phyloP scores from a whole-genome alignment of 2,797 vertebrate species.

The Gobio occitaniae region DNA sequence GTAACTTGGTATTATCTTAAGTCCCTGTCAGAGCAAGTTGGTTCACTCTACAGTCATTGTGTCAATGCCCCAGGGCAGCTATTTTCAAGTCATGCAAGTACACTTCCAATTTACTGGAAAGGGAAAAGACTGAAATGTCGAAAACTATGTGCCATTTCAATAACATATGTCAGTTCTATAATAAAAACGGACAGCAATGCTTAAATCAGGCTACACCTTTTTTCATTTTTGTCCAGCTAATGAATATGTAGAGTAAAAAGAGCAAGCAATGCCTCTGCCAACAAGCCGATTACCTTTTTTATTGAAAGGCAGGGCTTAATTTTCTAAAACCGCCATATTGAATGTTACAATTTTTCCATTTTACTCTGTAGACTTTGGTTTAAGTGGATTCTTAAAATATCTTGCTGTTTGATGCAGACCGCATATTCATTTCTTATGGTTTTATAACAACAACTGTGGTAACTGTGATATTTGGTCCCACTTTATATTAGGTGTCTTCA shows the following conservation, averaged over 20 bases:
- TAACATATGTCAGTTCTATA: conserved; percentile 2
- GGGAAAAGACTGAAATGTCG: conserved; percentile 23
- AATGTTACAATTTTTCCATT: not conserved
- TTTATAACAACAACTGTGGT: not conserved
- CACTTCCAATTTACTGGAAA: conserved; percentile 7
- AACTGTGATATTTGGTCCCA: not conserved
- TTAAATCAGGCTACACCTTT: not conserved
- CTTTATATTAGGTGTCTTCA: not conserved
- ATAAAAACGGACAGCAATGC: not conserved
- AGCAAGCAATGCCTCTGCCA: not conserved
- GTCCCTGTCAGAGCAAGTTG: conserved; percentile 6
- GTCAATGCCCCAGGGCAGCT: conserved; percentile 13
- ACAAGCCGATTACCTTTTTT: not conserved
- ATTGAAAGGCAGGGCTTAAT: not conserved
- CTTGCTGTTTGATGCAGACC: not conserved
- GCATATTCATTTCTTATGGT: not conserved
- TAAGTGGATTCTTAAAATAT: not conserved
- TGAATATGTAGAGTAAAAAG: not conserved
- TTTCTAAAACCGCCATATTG: not conserved
- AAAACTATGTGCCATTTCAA: not conserved
- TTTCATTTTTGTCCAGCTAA: not conserved
- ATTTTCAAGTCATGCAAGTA: conserved; percentile 20
- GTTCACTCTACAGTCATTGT: conserved; percentile 28
- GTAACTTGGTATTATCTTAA: conserved; percentile 6
- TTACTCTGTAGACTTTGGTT: not conserved